Evolutionary conservation across 2,113 vertebrate genomes (phyloP).

Genomic region (Aldabrachelys gigantea): DNA sequence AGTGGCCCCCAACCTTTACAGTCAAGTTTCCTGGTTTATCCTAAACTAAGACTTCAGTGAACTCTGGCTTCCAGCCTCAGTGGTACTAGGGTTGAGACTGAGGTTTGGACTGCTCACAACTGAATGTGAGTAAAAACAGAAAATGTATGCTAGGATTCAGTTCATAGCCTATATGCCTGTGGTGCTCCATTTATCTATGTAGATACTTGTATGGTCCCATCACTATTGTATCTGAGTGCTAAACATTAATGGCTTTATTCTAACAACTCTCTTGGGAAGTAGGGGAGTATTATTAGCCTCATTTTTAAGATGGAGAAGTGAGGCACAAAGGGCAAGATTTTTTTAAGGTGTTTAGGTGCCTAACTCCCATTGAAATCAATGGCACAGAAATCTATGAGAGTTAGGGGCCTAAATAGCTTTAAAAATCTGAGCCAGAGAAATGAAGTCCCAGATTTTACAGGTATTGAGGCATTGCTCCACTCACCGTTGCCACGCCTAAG

Average conservation of each 20-base stretch:
- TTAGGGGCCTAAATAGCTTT: too few species aligned
- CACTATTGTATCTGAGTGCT: not conserved
- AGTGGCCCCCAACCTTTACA: not conserved
- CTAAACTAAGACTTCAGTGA: not conserved
- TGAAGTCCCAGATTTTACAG: too few species aligned
- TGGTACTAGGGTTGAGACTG: not conserved
- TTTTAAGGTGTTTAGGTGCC: too few species aligned
- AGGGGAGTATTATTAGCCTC: not conserved
- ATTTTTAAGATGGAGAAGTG: not conserved
- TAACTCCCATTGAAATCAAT: too few species aligned
- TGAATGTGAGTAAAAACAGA: not conserved
- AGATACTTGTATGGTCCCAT: not conserved
- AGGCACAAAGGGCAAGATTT: not conserved
- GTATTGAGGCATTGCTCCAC: too few species aligned
- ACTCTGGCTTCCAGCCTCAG: not conserved
- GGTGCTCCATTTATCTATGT: not conserved
- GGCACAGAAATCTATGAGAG: too few species aligned
- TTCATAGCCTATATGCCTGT: not conserved
- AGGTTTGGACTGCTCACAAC: not conserved
- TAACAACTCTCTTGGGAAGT: not conserved
- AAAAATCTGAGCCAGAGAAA: too few species aligned
- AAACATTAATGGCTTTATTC: not conserved
- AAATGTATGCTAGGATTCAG: not conserved
- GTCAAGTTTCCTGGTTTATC: not conserved
- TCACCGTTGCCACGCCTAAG: too few species aligned